Percentiles rank a stretch among this genome's conserved stretches.
phyloP scores from a whole-genome alignment of 2,888 invertebrate genomes.

The Germaria angustata region DNA sequence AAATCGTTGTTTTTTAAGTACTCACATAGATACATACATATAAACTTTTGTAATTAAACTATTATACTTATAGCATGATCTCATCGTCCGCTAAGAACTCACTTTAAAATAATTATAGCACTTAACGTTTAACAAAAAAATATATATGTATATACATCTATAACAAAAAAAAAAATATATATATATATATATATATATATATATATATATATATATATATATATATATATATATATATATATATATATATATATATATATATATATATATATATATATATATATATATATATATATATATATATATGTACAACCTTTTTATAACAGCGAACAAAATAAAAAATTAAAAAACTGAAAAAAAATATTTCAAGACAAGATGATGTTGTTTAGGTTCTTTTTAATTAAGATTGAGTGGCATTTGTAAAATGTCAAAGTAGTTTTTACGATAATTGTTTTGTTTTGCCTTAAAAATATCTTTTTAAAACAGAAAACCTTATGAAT shows the following conservation, averaged over 20 bases:
- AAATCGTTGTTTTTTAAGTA: no score
- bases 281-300: no score
- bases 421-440: conserved; percentile 65
- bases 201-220: no score
- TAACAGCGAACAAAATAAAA: conserved; percentile 15
- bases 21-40: not conserved
- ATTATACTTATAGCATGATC: conserved; percentile 57
- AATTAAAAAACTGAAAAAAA: conserved; percentile 32
- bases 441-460: conserved; percentile 62
- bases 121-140: conserved; percentile 54
- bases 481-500: not conserved
- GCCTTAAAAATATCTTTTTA: conserved; percentile 31
- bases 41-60: conserved; percentile 55
- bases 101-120: conserved; percentile 64
- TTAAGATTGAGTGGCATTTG: conserved; percentile 65
- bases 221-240: no score
- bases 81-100: conserved; percentile 62
- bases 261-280: no score
- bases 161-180: no score
- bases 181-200: no score
- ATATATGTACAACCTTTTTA: conserved; percentile 28
- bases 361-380: conserved; percentile 46
- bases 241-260: no score
- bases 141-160: no score
- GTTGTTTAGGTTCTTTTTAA: conserved; percentile 62